phyloP scores from a whole-genome alignment of 2,113 vertebrate genomes.

The Oncorhynchus gorbuscha region DNA sequence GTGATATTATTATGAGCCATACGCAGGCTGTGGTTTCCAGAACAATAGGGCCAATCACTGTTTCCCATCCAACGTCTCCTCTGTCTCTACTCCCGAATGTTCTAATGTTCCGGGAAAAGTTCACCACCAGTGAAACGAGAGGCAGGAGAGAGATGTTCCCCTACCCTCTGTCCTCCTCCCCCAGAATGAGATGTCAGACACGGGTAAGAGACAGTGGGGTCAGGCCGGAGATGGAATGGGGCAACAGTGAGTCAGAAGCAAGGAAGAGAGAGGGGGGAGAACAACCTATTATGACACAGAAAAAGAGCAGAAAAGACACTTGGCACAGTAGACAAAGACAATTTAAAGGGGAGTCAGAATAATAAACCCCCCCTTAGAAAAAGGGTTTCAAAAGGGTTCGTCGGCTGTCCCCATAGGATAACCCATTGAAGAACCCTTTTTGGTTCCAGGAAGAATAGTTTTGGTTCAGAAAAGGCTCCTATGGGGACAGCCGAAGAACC shows the following conservation, averaged over 20 bases:
- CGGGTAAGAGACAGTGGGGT: conserved; percentile 8
- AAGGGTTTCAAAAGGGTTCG: no score
- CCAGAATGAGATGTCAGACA: not conserved
- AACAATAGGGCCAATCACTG: not conserved
- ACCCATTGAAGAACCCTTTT: not conserved
- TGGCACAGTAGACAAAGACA: not conserved
- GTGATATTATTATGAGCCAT: not conserved
- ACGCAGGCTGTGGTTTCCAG: not conserved
- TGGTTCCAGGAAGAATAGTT: no score
- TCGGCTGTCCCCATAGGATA: not conserved
- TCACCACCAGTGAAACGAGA: conserved; percentile 12
- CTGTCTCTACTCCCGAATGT: not conserved
- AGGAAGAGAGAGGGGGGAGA: conserved; percentile 24
- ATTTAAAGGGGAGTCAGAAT: not conserved
- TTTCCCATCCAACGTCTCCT: not conserved
- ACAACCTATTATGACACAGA: conserved; percentile 20
- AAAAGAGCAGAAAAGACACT: not conserved
- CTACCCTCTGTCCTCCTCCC: no score
- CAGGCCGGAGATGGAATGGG: conserved; percentile 4
- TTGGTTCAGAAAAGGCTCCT: no score
- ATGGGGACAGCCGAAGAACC: no score
- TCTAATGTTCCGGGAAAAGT: conserved; percentile 8
- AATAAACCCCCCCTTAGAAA: no score
- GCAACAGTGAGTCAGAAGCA: conserved; percentile 63
- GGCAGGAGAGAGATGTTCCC: not conserved